These are phyloP conservation scores for Cosmia trapezina DNA, from an alignment of 2,888 invertebrate species.

Conservation along the genomic window DNA sequence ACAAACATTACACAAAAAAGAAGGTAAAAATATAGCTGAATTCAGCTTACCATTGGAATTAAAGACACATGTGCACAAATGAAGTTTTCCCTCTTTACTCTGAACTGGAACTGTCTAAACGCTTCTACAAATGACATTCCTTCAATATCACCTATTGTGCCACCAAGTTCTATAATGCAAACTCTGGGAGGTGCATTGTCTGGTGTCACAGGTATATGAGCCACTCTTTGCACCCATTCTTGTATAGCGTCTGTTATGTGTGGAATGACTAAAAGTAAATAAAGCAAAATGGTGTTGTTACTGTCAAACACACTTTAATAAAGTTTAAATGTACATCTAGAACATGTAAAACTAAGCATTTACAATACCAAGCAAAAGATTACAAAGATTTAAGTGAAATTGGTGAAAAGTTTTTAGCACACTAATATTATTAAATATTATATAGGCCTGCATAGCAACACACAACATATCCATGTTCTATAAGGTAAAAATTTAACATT, in stretches of 20 bases:
- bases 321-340: neutral
- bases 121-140: constrained; percentile 99
- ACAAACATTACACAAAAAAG: neutral
- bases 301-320: neutral
- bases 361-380: neutral
- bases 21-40: neutral
- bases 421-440: too few species aligned
- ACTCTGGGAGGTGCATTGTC: constrained; percentile 93
- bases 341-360: neutral
- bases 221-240: constrained; percentile 99
- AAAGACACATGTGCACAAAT: constrained; percentile 99
- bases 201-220: constrained; percentile 95
- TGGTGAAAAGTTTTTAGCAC: neutral
- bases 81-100: constrained; percentile 97
- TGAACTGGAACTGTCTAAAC: constrained; percentile 98
- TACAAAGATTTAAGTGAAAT: neutral
- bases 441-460: neutral
- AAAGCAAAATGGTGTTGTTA: neutral
- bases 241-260: constrained; percentile 99
- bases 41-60: constrained; percentile 94
- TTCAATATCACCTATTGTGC: constrained; percentile 99
- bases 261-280: constrained; percentile 94
- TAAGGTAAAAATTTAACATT: neutral
- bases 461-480: too few species aligned
- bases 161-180: constrained; percentile 98